Evolutionary conservation across 2,888 invertebrate genomes (phyloP).

Genomic region (Epinotia bilunana): DNA sequence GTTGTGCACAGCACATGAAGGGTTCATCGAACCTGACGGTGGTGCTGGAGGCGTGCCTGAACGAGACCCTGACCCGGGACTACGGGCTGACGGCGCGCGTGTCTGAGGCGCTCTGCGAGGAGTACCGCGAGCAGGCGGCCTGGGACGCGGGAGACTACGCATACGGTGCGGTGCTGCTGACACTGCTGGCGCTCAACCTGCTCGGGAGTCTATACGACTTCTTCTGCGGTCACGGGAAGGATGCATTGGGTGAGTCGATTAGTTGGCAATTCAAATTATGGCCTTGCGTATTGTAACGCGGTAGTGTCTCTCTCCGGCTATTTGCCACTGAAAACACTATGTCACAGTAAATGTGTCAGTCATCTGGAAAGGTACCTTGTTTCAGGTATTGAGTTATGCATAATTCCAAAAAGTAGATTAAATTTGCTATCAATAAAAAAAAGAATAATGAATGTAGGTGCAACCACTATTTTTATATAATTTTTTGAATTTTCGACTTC

Average conservation of each 20-base stretch:
- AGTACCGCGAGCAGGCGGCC: not conserved
- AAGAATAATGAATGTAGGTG: too few relatives aligned
- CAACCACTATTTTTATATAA: too few relatives aligned
- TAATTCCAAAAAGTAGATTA: too few relatives aligned
- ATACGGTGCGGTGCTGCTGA: not conserved
- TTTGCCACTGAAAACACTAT: too few relatives aligned
- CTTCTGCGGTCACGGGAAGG: not conserved
- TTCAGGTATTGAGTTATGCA: too few relatives aligned
- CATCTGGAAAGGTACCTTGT: too few relatives aligned
- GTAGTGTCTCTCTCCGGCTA: too few relatives aligned
- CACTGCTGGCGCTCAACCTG: slow-evolving; percentile 51
- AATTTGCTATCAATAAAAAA: too few relatives aligned
- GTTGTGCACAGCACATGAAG: not conserved
- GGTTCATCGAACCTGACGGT: not conserved
- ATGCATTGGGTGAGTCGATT: not conserved
- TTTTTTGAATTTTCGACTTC: too few relatives aligned
- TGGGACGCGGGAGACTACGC: slow-evolving; percentile 13
- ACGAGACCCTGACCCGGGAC: slow-evolving; percentile 16
- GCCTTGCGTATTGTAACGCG: too few relatives aligned
- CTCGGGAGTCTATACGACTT: slow-evolving; percentile 35
- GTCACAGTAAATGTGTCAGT: too few relatives aligned
- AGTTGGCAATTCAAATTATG: too few relatives aligned
- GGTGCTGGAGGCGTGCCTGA: slow-evolving; percentile 49
- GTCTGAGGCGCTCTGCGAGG: not conserved
- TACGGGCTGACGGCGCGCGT: slow-evolving; percentile 13